Percentiles rank a stretch among this genome's conserved stretches.
Conservation (phyloP, 2,797 vertebrate genomes). For the Pelochelys cantorii region DNA sequence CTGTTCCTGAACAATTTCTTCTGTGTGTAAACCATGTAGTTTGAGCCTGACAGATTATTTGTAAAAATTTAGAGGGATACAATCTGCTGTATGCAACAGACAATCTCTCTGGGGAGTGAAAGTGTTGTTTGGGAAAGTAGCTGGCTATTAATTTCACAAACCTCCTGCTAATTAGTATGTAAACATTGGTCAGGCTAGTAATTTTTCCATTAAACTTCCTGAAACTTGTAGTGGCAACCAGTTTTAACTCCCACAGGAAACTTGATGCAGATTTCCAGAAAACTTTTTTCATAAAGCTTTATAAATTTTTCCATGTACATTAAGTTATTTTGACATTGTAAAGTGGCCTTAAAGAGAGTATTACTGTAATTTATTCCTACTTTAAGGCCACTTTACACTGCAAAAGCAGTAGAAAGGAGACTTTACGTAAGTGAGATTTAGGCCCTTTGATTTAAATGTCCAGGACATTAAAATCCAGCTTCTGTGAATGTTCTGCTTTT, state of each 20-base stretch:
- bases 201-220: conserved; percentile 7
- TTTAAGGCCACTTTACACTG: conserved; percentile 15
- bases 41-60: conserved; percentile 19
- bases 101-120: background rate
- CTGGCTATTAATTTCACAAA: background rate
- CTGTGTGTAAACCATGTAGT: background rate
- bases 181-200: conserved; percentile 15
- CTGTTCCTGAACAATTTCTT: background rate
- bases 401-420: background rate
- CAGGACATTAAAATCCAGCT: background rate
- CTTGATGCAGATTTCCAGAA: background rate
- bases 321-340: conserved; percentile 9
- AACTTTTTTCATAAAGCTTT: background rate
- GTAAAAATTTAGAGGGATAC: background rate
- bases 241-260: background rate
- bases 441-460: background rate
- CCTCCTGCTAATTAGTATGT: background rate
- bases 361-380: background rate
- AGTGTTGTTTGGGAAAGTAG: background rate
- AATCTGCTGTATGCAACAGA: background rate
- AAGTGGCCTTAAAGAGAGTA: conserved; percentile 11
- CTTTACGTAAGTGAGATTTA: background rate
- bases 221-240: background rate
- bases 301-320: conserved; percentile 30
- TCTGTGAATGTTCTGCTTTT: background rate